Conservation (phyloP, 2,888 invertebrate genomes). For the Neocrepidodera transversa region DNA sequence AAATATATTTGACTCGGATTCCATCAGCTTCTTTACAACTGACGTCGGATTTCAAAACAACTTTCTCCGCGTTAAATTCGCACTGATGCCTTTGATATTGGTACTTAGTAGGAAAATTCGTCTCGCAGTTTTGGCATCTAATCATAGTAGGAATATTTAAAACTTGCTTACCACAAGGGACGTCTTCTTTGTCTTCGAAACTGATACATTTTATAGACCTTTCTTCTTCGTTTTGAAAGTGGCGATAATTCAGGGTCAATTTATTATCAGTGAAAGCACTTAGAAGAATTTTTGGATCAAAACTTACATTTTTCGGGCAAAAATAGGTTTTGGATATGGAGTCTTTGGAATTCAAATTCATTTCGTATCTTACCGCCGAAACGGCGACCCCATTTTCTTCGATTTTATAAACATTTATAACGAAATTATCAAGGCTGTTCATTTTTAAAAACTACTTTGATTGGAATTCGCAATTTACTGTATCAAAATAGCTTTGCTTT, state of each 20-base stretch:
- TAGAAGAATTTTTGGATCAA: constrained; percentile 18
- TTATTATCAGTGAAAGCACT: constrained; percentile 27
- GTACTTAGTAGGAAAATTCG: constrained; percentile 60
- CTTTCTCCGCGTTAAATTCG: constrained; percentile 59
- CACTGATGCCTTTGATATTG: constrained; percentile 61
- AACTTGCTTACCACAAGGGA: constrained; percentile 13
- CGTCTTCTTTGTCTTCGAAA: constrained; percentile 25
- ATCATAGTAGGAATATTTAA: constrained; percentile 54
- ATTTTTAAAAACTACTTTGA: constrained; percentile 54
- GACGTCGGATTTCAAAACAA: constrained; percentile 56
- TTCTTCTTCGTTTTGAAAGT: constrained; percentile 29
- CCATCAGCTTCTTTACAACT: constrained; percentile 55
- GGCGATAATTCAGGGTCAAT: constrained; percentile 30
- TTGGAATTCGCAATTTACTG: constrained; percentile 39
- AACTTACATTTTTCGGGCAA: constrained; percentile 41
- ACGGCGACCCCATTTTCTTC: constrained; percentile 46
- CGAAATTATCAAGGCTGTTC: constrained; percentile 50
- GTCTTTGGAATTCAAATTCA: constrained; percentile 50
- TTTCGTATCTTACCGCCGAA: constrained; percentile 46
- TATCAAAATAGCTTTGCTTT: constrained; percentile 55
- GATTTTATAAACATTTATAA: constrained; percentile 51
- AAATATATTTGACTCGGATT: constrained; percentile 55
- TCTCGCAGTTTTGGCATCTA: constrained; percentile 60
- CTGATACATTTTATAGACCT: constrained; percentile 27
- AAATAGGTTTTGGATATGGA: constrained; percentile 47